A percentile compares a stretch with the other conserved stretches of the same genome.
Conservation (phyloP, 37 sponge, comb jelly and placozoan genomes). For the Bolinopsis microptera region DNA sequence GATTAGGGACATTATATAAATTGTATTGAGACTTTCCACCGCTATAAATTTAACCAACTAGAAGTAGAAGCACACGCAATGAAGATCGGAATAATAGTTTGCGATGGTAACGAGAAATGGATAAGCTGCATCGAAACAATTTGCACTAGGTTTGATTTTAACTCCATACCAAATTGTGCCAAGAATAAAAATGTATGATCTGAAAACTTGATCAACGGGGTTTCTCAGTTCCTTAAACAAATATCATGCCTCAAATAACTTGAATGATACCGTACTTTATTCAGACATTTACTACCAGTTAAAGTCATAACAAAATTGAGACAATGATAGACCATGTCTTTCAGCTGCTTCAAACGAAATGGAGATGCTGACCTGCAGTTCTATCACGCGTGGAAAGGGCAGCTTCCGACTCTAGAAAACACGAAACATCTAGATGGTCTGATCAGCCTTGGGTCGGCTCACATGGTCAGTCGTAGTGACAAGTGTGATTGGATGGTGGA, state of each 20-base stretch:
- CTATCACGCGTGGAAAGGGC: conserved; percentile 31
- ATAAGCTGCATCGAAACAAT: not conserved
- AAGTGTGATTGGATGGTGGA: not conserved
- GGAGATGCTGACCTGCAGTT: not conserved
- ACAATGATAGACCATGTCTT: too few relatives aligned
- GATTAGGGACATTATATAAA: too few relatives aligned
- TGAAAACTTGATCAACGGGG: too few relatives aligned
- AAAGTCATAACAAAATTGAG: too few relatives aligned
- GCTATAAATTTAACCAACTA: too few relatives aligned
- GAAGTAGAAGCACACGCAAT: not conserved
- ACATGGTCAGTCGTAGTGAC: not conserved
- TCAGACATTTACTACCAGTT: too few relatives aligned
- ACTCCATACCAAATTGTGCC: not conserved
- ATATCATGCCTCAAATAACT: too few relatives aligned
- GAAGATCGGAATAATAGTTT: not conserved
- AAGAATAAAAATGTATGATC: too few relatives aligned
- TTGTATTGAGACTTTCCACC: too few relatives aligned
- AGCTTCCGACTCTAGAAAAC: not conserved
- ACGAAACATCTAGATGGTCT: not conserved
- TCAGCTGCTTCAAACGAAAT: not conserved
- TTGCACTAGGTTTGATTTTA: not conserved
- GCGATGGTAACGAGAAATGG: conserved; percentile 38
- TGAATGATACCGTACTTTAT: too few relatives aligned
- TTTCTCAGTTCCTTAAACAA: too few relatives aligned
- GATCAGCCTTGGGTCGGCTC: not conserved